phyloP scores from a whole-genome alignment of 2,113 vertebrate species.

The Pygoscelis adeliae region DNA sequence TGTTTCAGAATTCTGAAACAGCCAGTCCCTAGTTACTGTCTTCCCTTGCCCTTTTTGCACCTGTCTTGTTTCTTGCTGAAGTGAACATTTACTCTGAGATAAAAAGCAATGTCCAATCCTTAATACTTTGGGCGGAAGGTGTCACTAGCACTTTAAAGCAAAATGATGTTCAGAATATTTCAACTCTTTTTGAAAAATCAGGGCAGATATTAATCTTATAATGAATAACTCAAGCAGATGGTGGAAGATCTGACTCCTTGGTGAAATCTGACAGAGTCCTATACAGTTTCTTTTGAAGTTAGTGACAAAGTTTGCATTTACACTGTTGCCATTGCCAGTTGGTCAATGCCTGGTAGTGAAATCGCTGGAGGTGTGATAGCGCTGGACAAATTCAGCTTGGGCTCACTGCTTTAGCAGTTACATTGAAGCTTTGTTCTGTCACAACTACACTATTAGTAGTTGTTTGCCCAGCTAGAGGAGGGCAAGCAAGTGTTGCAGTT shows the following conservation, averaged over 20 bases:
- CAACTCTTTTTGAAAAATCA: neutral
- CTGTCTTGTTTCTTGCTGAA: neutral
- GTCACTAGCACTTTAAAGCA: neutral
- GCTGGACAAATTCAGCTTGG: neutral
- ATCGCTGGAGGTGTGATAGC: fast-evolving
- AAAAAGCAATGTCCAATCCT: neutral
- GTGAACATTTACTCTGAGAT: neutral
- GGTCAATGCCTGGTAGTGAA: neutral
- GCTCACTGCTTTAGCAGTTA: neutral
- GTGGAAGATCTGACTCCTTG: neutral
- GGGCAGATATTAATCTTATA: neutral
- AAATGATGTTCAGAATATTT: neutral
- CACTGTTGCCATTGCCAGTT: neutral
- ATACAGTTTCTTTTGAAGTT: neutral
- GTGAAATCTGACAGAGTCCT: neutral
- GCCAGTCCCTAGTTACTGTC: neutral
- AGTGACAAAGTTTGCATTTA: neutral
- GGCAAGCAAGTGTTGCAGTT: neutral
- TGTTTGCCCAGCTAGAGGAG: neutral
- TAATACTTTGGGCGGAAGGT: neutral
- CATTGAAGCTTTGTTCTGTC: neutral
- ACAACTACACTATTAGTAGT: too few relatives aligned
- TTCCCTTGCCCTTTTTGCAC: neutral
- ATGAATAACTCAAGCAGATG: neutral
- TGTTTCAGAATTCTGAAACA: neutral